Evolutionary conservation across 2,888 invertebrate genomes (phyloP).

Genomic region (Timema cristinae): DNA sequence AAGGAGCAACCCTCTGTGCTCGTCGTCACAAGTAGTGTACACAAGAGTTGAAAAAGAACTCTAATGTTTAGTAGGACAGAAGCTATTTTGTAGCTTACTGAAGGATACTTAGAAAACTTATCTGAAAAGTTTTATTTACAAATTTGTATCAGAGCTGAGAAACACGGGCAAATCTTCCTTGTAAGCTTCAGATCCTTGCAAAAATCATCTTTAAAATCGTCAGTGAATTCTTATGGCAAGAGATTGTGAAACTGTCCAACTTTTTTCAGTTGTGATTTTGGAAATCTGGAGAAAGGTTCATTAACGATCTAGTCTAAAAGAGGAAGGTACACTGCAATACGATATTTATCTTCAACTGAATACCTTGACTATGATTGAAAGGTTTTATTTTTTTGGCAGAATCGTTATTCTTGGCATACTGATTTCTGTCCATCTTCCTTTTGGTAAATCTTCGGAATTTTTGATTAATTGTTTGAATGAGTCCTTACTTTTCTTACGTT

Average conservation of each 20-base stretch:
- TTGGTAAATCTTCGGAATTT: background rate
- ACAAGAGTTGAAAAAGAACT: too few relatives aligned
- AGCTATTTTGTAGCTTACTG: too few relatives aligned
- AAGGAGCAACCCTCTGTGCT: too few relatives aligned
- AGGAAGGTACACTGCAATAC: conserved; percentile 7
- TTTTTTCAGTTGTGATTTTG: conserved; percentile 9
- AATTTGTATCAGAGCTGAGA: too few relatives aligned
- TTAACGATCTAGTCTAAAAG: background rate
- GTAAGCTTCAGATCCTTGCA: too few relatives aligned
- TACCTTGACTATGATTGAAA: background rate
- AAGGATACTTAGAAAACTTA: too few relatives aligned
- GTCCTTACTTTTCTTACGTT: background rate
- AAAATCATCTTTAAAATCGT: too few relatives aligned
- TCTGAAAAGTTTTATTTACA: too few relatives aligned
- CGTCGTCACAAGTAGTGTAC: too few relatives aligned
- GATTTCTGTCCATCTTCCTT: background rate
- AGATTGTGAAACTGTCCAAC: background rate
- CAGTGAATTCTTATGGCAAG: background rate
- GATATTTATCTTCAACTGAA: background rate
- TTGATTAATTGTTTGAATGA: background rate
- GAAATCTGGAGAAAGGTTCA: conserved; percentile 1
- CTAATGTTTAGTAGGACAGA: too few relatives aligned
- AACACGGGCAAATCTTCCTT: too few relatives aligned
- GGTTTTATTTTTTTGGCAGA: background rate
- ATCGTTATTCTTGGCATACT: background rate